Evolutionary conservation across 2,888 invertebrate genomes (phyloP).

Genomic region (Eupithecia dodoneata): DNA sequence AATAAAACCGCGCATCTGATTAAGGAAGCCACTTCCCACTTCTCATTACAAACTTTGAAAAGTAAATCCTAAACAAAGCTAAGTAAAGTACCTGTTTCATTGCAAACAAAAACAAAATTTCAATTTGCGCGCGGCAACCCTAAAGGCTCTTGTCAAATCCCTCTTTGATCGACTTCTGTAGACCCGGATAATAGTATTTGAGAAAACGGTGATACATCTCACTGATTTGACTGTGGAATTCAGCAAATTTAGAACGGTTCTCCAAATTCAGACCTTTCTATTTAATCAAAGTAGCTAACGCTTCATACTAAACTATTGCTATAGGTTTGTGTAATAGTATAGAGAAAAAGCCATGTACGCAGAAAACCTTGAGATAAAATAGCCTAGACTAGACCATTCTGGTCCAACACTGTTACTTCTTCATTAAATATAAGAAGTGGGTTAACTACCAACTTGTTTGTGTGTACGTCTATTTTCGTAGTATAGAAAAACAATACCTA

Average conservation of each 20-base stretch:
- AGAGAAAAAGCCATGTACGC: neutral
- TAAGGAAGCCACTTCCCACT: constrained; percentile 15
- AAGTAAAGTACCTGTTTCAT: constrained; percentile 54
- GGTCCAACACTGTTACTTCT: no score
- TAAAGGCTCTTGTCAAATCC: constrained; percentile 70
- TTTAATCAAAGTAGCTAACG: neutral
- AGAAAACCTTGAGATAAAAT: neutral
- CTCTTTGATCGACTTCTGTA: constrained; percentile 76
- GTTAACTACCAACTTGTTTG: no score
- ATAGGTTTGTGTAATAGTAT: neutral
- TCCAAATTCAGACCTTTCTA: neutral
- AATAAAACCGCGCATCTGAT: constrained; percentile 21
- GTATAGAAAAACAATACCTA: neutral
- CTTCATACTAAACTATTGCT: neutral
- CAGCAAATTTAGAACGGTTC: neutral
- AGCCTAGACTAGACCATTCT: neutral
- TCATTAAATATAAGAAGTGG: no score
- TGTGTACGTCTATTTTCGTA: neutral
- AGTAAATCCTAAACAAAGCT: constrained; percentile 48
- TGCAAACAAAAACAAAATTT: constrained; percentile 76
- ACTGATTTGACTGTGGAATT: constrained; percentile 15
- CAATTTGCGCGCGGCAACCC: constrained; percentile 59
- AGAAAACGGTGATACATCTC: constrained; percentile 26
- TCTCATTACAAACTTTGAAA: constrained; percentile 32
- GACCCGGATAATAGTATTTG: constrained; percentile 34